phyloP scores from a whole-genome alignment of 2,113 vertebrate genomes.

The Benitochromis conjunctus region DNA sequence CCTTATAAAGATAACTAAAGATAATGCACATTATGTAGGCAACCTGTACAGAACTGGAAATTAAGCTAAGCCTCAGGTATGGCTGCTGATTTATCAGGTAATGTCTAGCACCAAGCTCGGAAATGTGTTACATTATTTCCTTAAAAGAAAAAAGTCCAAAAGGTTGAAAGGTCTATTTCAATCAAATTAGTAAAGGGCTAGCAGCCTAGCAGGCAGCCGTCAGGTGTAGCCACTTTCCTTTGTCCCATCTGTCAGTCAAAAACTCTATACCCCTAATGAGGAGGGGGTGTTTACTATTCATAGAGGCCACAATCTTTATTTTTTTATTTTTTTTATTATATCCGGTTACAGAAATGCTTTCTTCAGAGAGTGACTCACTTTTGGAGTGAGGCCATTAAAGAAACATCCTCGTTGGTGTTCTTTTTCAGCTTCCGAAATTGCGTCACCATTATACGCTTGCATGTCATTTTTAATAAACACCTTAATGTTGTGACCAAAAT shows the following conservation, averaged over 20 bases:
- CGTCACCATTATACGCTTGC: not conserved
- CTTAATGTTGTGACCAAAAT: not conserved
- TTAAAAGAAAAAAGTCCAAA: not conserved
- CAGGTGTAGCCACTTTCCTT: not conserved
- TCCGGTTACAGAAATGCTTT: not conserved
- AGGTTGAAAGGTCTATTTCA: rapidly evolving
- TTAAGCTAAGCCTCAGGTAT: no score
- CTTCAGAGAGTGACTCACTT: not conserved
- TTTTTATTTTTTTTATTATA: not conserved
- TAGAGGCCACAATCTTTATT: not conserved
- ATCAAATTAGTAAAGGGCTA: not conserved
- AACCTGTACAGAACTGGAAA: not conserved
- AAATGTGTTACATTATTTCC: not conserved
- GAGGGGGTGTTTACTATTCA: not conserved
- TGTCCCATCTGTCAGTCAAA: not conserved
- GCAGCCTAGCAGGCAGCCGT: not conserved
- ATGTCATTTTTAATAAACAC: not conserved
- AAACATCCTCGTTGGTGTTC: not conserved
- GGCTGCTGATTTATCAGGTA: not conserved
- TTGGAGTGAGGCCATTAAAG: not conserved
- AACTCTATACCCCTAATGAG: rapidly evolving
- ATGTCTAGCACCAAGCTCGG: not conserved
- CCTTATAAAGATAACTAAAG: no score
- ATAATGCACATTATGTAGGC: not conserved
- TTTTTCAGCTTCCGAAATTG: not conserved